Evolutionary conservation across 2,113 vertebrate species (phyloP).

Genomic region (Colossoma macropomum): DNA sequence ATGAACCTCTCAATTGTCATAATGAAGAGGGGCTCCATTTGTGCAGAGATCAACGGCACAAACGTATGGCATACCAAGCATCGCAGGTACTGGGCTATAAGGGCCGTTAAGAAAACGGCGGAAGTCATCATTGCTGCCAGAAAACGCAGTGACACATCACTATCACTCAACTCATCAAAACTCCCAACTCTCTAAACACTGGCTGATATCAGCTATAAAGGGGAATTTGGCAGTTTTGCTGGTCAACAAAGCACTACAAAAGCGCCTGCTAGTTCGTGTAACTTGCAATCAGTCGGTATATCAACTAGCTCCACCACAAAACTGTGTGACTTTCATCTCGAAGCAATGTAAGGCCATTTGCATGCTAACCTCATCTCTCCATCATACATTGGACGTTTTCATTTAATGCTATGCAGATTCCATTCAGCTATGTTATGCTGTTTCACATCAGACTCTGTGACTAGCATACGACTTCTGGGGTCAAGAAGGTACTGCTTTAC

Average conservation of each 20-base stretch:
- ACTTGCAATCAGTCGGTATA: background rate
- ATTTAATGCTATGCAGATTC: constrained; percentile 29
- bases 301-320: background rate
- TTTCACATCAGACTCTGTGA: constrained; percentile 9
- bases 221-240: constrained; percentile 7
- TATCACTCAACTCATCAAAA: constrained; percentile 63
- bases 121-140: constrained; percentile 74
- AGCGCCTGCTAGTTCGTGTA: background rate
- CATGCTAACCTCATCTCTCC: constrained; percentile 23
- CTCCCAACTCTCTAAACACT: constrained; percentile 14
- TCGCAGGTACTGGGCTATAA: constrained; percentile 69
- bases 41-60: constrained; percentile 77
- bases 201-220: constrained; percentile 31
- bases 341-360: constrained; percentile 15
- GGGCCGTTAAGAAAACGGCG: constrained; percentile 66
- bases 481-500: background rate
- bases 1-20: constrained; percentile 86
- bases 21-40: constrained; percentile 83
- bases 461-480: background rate
- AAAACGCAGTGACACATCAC: constrained; percentile 63
- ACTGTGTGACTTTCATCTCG: background rate
- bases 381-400: constrained; percentile 24
- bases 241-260: constrained; percentile 8
- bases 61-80: constrained; percentile 67
- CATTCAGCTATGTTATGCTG: background rate